Evolutionary conservation across 92 coral and sea anemone genomes (phyloP), one percentile per base, ranked within the genome.

Genomic region (Pocillopora grandis): DNA sequence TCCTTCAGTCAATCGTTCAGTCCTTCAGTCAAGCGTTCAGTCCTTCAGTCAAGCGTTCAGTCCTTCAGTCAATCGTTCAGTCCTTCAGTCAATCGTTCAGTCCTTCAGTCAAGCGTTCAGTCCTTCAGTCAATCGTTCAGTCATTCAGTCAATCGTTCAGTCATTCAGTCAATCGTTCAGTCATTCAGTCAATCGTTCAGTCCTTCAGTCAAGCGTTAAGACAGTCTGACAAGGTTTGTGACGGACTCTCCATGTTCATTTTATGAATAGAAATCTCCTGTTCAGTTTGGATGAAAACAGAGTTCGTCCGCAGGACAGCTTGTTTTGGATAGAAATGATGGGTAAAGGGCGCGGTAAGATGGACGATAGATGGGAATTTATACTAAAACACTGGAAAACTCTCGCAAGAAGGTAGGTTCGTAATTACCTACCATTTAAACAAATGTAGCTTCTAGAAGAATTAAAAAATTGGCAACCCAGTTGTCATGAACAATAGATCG

Each of bases 261-360:
- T 15, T 58, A 62, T 66, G 21, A 23, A 60, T 23, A 91, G 94
- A 72, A 91, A 89, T 79, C 82, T 91, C 63, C 87, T 77, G 18
- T 72, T 81, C 81, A 77, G 90, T 72, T 87, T 91, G 66, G 88
- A 85, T 35, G 56, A 62, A 62, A 63, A 42, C 19, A 77, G 82
- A 80, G 85, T 91, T 65, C 85, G 92, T 10, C 89, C 92, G 21
- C 94, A 91, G 72, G 94, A 91, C 75, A 35, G 90, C 58, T 87
- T 91, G 36, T 73, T 65, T 57, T 91, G 94, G 92, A 56, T 91
- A 20, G 92, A 88, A 49, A 59, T 72, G 75, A 71, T 88, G 56
- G 74, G 84, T 58, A 80, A 75, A 64, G 84, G 90, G 10, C 63
- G 19, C 8, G 80, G 88, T 12, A 88, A 84, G 66, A 58, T 49